Percentiles rank a stretch among this genome's conserved stretches.
Evolutionary conservation across 2,888 invertebrate genomes (phyloP).

Genomic region (Drosophila phalerata): DNA sequence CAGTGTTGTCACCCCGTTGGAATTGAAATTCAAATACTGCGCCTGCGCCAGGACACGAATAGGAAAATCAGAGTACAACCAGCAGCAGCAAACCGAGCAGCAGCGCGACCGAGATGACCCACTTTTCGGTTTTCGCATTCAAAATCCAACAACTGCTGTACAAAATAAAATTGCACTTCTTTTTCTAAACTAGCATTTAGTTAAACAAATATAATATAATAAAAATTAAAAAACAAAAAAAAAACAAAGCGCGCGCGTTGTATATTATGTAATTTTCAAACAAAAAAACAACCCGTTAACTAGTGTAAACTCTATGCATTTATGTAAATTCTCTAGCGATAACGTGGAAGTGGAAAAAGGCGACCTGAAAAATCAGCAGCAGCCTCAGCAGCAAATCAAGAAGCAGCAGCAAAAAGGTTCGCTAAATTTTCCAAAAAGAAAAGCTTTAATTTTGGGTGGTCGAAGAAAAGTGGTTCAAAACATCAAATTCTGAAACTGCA

Average conservation of each 20-base stretch:
- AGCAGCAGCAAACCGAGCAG: slow-evolving; percentile 38
- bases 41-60: slow-evolving; percentile 58
- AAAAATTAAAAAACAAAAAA: neutral
- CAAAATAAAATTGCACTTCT: slow-evolving; percentile 58
- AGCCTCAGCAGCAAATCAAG: slow-evolving; percentile 62
- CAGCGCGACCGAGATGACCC: slow-evolving; percentile 85
- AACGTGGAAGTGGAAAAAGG: slow-evolving; percentile 73
- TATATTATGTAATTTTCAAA: slow-evolving; percentile 62
- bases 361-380: slow-evolving; percentile 71
- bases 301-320: slow-evolving; percentile 81
- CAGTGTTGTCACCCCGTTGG: no score
- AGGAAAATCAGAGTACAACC: slow-evolving; percentile 82
- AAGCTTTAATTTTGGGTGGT: slow-evolving; percentile 4
- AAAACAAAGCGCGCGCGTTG: slow-evolving; percentile 55
- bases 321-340: slow-evolving; percentile 73
- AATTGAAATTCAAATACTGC: slow-evolving; percentile 6
- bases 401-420: slow-evolving; percentile 69
- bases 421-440: slow-evolving; percentile 2
- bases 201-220: slow-evolving; percentile 19
- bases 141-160: slow-evolving; percentile 75
- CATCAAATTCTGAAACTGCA: slow-evolving; percentile 20
- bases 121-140: slow-evolving; percentile 85
- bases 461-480: slow-evolving; percentile 23
- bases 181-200: slow-evolving; percentile 75
- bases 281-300: slow-evolving; percentile 53